Evolutionary conservation across 2,888 invertebrate genomes (phyloP), one percentile per base, ranked within the genome.

Genomic region (Masnerella sp.): DNA sequence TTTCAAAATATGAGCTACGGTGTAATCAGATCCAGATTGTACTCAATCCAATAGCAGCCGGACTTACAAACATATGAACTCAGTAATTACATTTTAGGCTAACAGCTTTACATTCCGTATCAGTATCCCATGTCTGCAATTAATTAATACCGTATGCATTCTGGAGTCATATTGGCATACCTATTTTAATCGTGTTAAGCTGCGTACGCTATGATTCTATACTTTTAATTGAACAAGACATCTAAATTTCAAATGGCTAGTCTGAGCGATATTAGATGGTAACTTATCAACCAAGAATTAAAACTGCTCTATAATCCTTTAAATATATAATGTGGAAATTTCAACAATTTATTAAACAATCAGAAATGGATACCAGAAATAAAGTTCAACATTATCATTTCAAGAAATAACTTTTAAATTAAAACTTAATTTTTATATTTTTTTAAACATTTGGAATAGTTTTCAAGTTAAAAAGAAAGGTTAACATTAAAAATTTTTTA

Each of bases 41-140:
- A 42, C 43, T 32, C 30, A 58, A 43, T 43, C 34, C 43, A 43
- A 58, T 34, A 14, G 56, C 32, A 54, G 43, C 56, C 22, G 43
- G 43, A 58, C 42, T 42, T 20, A 25, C 20, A 40, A 34, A 43
- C 32, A 22, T 58, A 36, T 36, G 45, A 59, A 59, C 17, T 30
- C 25, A 38, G 28, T 59, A 59, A 59, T 59, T 59, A 59, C 36
- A 25, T 45, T 45, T 36, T 34, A 59, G 43, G 17, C 43, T 42
- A 58, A 34, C 43, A 34, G 43, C 43, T 43, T 58, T 58, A 18
- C 56, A 58, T 32, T 43, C 14, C 36, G 17, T 17, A 45, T 25
- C 38, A 15, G 12, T 30, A 56, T 32, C 36, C 42, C 32, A 20
- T 20, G 18, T 14, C 20, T 40, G 28, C 17, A n/a, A 40, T 54